Evolutionary conservation across 2,888 invertebrate species (phyloP), one percentile per base, ranked within the genome.

Genomic region (Papilio protenor): DNA sequence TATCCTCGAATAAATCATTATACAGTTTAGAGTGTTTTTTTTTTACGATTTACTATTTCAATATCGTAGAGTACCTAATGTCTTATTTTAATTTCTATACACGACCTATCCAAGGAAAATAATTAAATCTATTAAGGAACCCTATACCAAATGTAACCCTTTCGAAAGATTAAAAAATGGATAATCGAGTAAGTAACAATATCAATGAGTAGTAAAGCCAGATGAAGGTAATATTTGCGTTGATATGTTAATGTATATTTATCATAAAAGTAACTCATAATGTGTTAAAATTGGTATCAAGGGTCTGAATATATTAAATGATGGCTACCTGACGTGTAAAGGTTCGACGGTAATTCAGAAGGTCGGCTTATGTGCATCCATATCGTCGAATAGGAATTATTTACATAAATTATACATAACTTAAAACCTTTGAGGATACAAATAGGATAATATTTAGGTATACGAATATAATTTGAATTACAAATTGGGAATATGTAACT

Each of bases 381-480:
- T 77, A 55, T 61, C 78, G 74, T 74, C 27, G 79, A 79, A 73
- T 77, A 79, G 78, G 75, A 79, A 77, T 76, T 80, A 82, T 80
- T 81, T 79, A 75, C 77, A 80, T 79, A 79, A 80, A 80, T 74
- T 80, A 80, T 79, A 77, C 77, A 78, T 80, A 80, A 79, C 78
- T 79, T 80, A 57, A 77, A 77, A 78, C 77, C 79, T 78, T 77
- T 75, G 66, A 75, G 66, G 77, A 45, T n/a, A 71, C 61, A 76
- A 76, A 78, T 70, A 73, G 40, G 73, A 61, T 79, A 75, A 75
- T 77, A 76, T 80, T 72, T 59, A 75, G 57, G 78, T 52, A 8
- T 72, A 72, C 10, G 71, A 12, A 55, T 18, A 2, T 23, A 4
- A 49, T 70, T 49, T 23, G 11, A n/a, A 70, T 45, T 70, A 1